Evolutionary conservation across 2,113 vertebrate species (phyloP).

Genomic region (Coptodon rendalli): DNA sequence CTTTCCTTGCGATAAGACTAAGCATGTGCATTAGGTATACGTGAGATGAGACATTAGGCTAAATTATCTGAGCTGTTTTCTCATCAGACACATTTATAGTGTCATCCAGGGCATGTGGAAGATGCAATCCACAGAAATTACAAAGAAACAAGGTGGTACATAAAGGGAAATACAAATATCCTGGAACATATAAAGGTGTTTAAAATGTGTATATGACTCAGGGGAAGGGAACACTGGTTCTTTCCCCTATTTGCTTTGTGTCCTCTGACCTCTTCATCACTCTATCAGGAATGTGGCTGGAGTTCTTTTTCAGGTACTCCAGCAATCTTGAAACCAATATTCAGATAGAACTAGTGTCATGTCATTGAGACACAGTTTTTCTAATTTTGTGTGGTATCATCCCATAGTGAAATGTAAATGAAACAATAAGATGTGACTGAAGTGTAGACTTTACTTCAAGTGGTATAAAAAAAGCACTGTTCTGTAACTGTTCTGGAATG

Average conservation of each 20-base stretch:
- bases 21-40: slow-evolving; percentile 9
- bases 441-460: neutral
- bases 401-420: neutral
- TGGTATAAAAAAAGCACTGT: neutral
- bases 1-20: neutral
- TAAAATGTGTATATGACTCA: neutral
- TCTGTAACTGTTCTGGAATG: neutral
- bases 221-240: neutral
- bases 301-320: neutral
- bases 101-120: neutral
- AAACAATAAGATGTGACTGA: neutral
- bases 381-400: neutral
- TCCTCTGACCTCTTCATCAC: neutral
- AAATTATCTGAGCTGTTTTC: slow-evolving; percentile 15
- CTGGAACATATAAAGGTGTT: neutral
- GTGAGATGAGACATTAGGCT: neutral
- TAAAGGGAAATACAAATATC: neutral
- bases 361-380: neutral
- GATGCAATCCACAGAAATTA: neutral
- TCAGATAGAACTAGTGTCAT: neutral
- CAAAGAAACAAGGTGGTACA: neutral
- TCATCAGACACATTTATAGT: slow-evolving; percentile 31
- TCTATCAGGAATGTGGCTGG: neutral
- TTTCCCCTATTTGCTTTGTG: neutral
- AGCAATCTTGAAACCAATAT: neutral